Conservation (phyloP, 2,888 invertebrate genomes). For the Eilema sororculum region DNA sequence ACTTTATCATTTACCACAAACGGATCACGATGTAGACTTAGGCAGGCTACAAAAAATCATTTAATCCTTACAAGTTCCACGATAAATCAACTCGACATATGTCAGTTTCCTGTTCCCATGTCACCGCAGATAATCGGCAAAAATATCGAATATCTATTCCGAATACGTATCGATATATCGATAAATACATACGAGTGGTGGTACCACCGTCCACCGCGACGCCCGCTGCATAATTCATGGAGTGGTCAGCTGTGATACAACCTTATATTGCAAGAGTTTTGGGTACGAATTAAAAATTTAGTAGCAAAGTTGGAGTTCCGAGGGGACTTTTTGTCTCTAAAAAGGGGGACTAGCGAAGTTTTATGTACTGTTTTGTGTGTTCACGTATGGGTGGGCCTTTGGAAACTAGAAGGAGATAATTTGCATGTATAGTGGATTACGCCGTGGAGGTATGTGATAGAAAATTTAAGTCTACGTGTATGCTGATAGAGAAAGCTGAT, state of each 20-base stretch:
- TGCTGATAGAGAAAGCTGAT: slow-evolving; percentile 9
- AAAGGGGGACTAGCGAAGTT: slow-evolving; percentile 41
- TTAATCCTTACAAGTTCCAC: slow-evolving; percentile 16
- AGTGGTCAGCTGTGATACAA: slow-evolving; percentile 46
- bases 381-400: slow-evolving; percentile 17
- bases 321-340: slow-evolving; percentile 30
- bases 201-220: slow-evolving; percentile 46
- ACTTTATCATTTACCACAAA: not conserved
- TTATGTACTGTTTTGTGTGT: slow-evolving; percentile 28
- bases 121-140: slow-evolving; percentile 46
- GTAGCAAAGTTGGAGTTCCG: slow-evolving; percentile 28
- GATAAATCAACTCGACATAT: slow-evolving; percentile 46
- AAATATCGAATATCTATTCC: slow-evolving; percentile 54
- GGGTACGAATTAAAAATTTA: slow-evolving; percentile 53
- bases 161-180: slow-evolving; percentile 53
- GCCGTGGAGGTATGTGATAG: not conserved
- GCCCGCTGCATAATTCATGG: slow-evolving; percentile 55
- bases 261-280: slow-evolving; percentile 52
- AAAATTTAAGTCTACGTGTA: not conserved
- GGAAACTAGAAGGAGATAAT: slow-evolving; percentile 12
- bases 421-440: slow-evolving; percentile 22
- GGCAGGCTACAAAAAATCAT: not conserved
- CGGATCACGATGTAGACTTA: not conserved
- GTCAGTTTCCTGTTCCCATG: slow-evolving; percentile 46
- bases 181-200: slow-evolving; percentile 55